Evolutionary conservation across 2,797 vertebrate genomes (phyloP).

Genomic region (Channa striata): DNA sequence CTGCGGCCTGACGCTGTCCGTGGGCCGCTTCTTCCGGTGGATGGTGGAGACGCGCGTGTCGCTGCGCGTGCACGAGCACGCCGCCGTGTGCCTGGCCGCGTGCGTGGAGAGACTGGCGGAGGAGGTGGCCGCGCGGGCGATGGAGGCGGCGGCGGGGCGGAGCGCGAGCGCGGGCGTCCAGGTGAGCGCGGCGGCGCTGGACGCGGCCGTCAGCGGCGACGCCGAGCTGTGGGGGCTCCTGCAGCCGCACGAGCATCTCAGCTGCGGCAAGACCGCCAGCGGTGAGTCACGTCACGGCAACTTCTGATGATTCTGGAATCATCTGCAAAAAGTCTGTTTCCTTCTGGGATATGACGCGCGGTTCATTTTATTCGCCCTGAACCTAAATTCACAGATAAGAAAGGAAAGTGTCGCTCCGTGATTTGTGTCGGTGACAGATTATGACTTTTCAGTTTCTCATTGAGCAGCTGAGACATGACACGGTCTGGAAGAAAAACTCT

Average conservation of each 20-base stretch:
- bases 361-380: too few species aligned
- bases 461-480: not conserved
- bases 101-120: constrained; percentile 91
- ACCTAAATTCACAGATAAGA: too few species aligned
- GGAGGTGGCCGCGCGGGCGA: constrained; percentile 86
- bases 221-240: constrained; percentile 93
- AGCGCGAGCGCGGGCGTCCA: constrained; percentile 53
- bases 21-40: constrained; percentile 95
- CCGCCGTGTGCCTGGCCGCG: constrained; percentile 89
- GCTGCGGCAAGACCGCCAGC: constrained; percentile 91
- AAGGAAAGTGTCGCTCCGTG: too few species aligned
- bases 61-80: constrained; percentile 92
- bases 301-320: too few species aligned
- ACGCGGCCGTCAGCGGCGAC: constrained; percentile 89
- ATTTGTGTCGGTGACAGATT: too few species aligned
- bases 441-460: not conserved
- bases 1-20: constrained; percentile 90
- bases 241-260: constrained; percentile 92
- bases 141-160: constrained; percentile 72
- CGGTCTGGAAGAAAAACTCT: not conserved
- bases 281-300: too few species aligned
- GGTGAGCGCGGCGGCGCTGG: constrained; percentile 86
- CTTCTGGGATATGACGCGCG: too few species aligned
- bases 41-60: constrained; percentile 96
- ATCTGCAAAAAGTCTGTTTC: too few species aligned